A percentile compares a stretch with the other conserved stretches of the same genome.
phyloP scores from a whole-genome alignment of 2,113 vertebrate genomes.

The Collichthys lucidus region DNA sequence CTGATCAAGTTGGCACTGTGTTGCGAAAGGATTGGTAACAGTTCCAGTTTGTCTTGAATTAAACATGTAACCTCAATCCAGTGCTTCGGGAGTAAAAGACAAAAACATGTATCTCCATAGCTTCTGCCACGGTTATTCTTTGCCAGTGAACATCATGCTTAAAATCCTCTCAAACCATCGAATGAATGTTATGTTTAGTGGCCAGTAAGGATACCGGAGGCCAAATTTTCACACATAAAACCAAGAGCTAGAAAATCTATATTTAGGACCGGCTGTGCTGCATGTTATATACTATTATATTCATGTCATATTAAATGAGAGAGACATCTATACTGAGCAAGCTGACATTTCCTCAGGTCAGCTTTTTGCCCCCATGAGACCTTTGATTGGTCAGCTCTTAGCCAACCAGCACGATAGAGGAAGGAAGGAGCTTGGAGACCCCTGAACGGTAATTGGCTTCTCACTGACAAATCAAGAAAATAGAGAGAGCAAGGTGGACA shows the following conservation, averaged over 20 bases:
- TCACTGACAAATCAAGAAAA: constrained; percentile 25
- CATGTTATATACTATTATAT: background rate
- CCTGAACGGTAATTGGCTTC: constrained; percentile 55
- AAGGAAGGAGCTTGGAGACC: constrained; percentile 24
- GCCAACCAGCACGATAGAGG: constrained; percentile 50
- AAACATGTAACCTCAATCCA: background rate
- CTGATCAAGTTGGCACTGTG: constrained; percentile 1
- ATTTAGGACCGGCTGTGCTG: background rate
- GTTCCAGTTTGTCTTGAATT: background rate
- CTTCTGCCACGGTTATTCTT: background rate
- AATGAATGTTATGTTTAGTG: background rate
- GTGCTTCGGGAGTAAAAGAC: background rate
- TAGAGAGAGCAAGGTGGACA: background rate
- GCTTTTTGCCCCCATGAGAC: constrained; percentile 18
- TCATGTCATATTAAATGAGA: constrained; percentile 12
- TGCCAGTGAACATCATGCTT: background rate
- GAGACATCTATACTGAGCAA: background rate
- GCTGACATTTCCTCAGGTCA: constrained; percentile 56
- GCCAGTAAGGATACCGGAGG: background rate
- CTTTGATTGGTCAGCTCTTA: constrained; percentile 57
- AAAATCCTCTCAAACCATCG: background rate
- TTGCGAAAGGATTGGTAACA: constrained; percentile 12
- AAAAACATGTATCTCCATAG: background rate
- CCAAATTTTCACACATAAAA: background rate
- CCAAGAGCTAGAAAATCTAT: background rate